Base-by-base conservation (phyloP, 2,797 vertebrate species). In the Atherinosoma microstoma region DNA sequence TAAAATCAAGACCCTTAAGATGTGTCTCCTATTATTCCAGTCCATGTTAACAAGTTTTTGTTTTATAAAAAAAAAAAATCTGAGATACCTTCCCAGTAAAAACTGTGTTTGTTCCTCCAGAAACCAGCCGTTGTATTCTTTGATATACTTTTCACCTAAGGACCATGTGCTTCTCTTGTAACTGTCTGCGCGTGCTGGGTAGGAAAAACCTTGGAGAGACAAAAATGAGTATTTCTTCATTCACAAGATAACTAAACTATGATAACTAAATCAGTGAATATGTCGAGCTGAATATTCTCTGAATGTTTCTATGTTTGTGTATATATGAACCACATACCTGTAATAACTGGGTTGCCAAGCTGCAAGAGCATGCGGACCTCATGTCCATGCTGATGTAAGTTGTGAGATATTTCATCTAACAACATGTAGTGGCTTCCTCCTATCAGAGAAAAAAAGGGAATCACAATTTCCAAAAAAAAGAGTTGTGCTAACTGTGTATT, bases 351-450 rank as follows among this genome's bases (percentile, higher is more conserved):
- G 84, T 86, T 78, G n/a, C 79, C 80, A 56, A 90, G 85, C 75
- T 93, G 94, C 30, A 91, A 61, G 27, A 93, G 84, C 92, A 95
- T 94, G 64, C 53, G 67, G 51, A 91, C 93, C 0, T 36, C 84
- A 22, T 92, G 92, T 59, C 92, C 94, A n/a, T 86, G 91, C 77
- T 82, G 77, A 56, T 93, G 86, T 58, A 94, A 90, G 67, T 80
- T 84, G 59, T 93, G 87, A 27, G 93, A 94, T 77, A 93, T 90
- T 90, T 95, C 88, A 77, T 95, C 93, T 68, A 91, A 80, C 65
- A 93, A 66, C 79, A 95, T 71, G 82, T 94, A 94, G 64, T 92
- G 91, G 74, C 93, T 95, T 90, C 91, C 89, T 80, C 89, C 90
- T 58, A 12, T 20, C 11, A 6, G 30, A 11, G 16, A 49, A 15